Conservation (phyloP, 2,113 vertebrate genomes). For the Anolis sagrei region DNA sequence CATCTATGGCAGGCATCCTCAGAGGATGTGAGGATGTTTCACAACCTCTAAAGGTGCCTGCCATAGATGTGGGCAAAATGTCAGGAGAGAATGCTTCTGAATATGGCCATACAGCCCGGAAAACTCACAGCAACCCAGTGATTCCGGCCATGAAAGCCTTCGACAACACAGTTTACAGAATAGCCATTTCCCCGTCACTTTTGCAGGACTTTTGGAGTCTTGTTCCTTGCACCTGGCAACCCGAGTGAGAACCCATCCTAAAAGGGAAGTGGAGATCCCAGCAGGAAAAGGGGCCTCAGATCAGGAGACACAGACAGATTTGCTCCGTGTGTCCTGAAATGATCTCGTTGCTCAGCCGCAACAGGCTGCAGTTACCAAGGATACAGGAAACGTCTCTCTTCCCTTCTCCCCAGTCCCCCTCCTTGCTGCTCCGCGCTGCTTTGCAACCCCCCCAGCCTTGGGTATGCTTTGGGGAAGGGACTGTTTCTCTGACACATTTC, state of each 20-base stretch:
- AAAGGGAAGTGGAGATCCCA: neutral
- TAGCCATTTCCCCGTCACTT: too few species aligned
- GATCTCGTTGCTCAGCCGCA: neutral
- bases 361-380: conserved; percentile 11
- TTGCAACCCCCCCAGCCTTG: neutral
- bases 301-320: neutral
- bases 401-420: neutral
- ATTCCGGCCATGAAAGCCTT: too few species aligned
- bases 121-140: too few species aligned
- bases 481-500: neutral
- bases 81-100: too few species aligned
- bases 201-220: too few species aligned
- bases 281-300: too few species aligned
- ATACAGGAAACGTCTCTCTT: neutral
- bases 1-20: too few species aligned
- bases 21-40: too few species aligned
- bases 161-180: too few species aligned
- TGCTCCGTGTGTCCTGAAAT: neutral
- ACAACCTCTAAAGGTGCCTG: too few species aligned
- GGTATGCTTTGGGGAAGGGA: neutral
- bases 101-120: too few species aligned
- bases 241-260: neutral
- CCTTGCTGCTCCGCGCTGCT: neutral
- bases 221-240: neutral
- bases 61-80: too few species aligned